Evolutionary conservation across 1,140 invertebrate species (phyloP), one percentile per base, ranked within the genome.

Genomic region (Drosophila nikananu): DNA sequence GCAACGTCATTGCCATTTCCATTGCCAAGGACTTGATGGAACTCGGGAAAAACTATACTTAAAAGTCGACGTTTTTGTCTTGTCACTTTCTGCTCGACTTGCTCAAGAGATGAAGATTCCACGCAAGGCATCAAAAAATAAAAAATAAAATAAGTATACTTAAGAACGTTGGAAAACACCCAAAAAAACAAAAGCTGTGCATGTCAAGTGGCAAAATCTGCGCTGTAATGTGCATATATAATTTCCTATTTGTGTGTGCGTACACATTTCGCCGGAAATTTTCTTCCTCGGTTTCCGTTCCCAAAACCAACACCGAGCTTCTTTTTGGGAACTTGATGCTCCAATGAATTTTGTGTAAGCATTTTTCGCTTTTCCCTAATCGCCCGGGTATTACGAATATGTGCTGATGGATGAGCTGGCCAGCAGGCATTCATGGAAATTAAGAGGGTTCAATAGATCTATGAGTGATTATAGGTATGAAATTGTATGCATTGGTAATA

Each of bases 141-240:
- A 35, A 32, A 41, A 41, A 32, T 25, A 32, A 65, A 65, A 46
- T 12, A 42, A 8, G 15, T 6, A 17, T 8, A 19, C 30, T 30
- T 25, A 30, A 17, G 27, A 60, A 17, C 2, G 7, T 6, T 25
- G 30, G 12, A 54, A 41, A 63, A 58, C 9, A 39, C 32, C n/a
- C n/a, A n/a, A n/a, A 66, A 66, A 66, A 27, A 70, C 32, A 21
- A 62, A 49, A 65, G 32, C 54, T 19, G 27, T 72, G 74, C 77
- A 74, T 81, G 68, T 86, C 70, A 80, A 86, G 71, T 86, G 83
- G 67, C 67, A 87, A 61, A 86, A 86, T 89, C 83, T 89, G 83
- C 83, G 83, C 72, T 80, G 84, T 86, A 86, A 86, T 83, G 83
- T 83, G 83, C 84, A 89, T 86, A 87, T 77, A 86, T 77, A 86